Evolutionary conservation across 2,888 invertebrate species (phyloP), one percentile per base, ranked within the genome.

Genomic region (Agonopterix alstromeriana): DNA sequence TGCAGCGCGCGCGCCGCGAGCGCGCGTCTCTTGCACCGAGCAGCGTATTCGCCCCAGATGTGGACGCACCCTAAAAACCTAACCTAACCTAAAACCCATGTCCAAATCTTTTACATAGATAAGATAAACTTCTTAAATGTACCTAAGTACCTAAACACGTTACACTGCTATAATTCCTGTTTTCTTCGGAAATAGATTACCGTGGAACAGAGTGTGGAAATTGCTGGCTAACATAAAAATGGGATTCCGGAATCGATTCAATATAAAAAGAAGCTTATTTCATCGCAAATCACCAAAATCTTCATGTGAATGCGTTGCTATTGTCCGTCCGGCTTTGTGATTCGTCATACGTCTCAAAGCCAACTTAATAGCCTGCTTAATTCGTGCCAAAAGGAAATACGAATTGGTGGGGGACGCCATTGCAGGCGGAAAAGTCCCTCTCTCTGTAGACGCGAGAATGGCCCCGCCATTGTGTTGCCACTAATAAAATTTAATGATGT

Each of bases 401-500:
- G 77, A 77, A 82, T 82, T 75, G 80, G 67, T 66, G 74, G 70
- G 83, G 79, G 72, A 69, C 64, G 70, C 69, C 63, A 68, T 71
- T 67, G 70, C 63, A 62, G 67, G 66, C 74, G 76, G 82, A 80
- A 84, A 80, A 79, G 74, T 80, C 79, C 76, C 84, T 83, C 74
- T 73, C 70, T 38, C 62, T 27, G 57, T 63, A 70, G 70, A 74
- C 69, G 67, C 70, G 68, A 75, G 71, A 67, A 78, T 74, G 65
- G 74, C 68, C 57, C 60, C 59, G 57, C 77, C 62, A 81, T 87
- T 87, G 84, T 85, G 70, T 78, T 77, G 75, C 75, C 75, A 77
- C 82, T 85, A 86, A 86, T 88, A 87, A 87, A 87, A 87, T 85
- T 85, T 86, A 86, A 87, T 87, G 85, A 83, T 85, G 85, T 87